Evolutionary conservation across 2,113 vertebrate genomes (phyloP).

Genomic region (Mustela lutreola): DNA sequence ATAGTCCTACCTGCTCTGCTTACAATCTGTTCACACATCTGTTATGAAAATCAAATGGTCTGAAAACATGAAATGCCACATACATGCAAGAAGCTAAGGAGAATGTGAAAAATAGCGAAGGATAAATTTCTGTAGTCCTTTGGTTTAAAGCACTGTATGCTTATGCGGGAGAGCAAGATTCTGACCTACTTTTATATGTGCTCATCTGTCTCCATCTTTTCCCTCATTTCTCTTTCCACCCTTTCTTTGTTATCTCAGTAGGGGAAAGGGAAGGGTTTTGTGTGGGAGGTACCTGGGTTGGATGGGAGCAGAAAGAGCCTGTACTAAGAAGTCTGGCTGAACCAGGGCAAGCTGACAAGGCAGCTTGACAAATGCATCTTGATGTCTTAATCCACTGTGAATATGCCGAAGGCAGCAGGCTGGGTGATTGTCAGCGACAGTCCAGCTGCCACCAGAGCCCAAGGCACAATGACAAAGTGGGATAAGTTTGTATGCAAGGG

Average conservation of each 20-base stretch:
- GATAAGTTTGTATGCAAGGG: not conserved
- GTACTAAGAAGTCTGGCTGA: not conserved
- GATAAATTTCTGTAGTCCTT: not conserved
- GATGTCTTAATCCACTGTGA: conserved; percentile 14
- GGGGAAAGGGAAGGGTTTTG: not conserved
- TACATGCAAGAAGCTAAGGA: not conserved
- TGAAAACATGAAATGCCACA: not conserved
- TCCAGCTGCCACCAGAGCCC: conserved; percentile 41
- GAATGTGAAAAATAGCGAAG: not conserved
- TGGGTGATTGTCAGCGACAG: not conserved
- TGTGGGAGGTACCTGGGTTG: not conserved
- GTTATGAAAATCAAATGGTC: not conserved
- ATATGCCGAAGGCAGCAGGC: not conserved
- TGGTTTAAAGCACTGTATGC: not conserved
- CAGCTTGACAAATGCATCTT: conserved; percentile 31
- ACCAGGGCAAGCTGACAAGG: not conserved
- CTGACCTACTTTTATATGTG: not conserved
- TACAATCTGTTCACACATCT: not conserved
- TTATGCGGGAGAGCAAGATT: not conserved
- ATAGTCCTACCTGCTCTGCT: not conserved
- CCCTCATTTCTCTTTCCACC: not conserved
- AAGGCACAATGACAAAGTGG: not conserved
- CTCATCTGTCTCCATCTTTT: not conserved
- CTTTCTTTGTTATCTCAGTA: not conserved
- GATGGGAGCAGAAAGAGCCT: not conserved